Evolutionary conservation across 1,140 invertebrate species (phyloP).

Genomic region (Lasaia peninsularis): DNA sequence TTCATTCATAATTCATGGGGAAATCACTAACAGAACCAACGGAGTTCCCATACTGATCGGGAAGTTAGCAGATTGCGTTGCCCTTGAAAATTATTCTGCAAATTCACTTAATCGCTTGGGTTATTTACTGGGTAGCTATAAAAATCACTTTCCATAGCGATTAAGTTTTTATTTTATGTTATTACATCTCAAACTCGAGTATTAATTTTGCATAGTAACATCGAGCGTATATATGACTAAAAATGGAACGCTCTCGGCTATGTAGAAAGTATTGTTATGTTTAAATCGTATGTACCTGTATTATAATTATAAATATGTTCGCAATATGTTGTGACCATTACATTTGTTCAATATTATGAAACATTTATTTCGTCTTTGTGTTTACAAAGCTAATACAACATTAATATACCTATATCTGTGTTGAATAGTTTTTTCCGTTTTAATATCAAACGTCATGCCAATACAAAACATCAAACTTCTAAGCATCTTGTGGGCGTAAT

Average conservation of each 20-base stretch:
- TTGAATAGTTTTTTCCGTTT: slow-evolving; percentile 22
- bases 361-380: slow-evolving; percentile 5
- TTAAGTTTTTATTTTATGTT: slow-evolving; percentile 23
- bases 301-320: slow-evolving; percentile 12
- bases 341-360: not conserved
- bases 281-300: not conserved
- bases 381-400: not conserved
- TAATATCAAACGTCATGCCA: slow-evolving; percentile 17
- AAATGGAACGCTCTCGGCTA: slow-evolving; percentile 67
- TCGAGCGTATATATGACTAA: slow-evolving; percentile 53
- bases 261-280: slow-evolving; percentile 69
- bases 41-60: slow-evolving; percentile 40
- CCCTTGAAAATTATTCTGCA: slow-evolving; percentile 77
- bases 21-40: slow-evolving; percentile 35
- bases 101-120: slow-evolving; percentile 55
- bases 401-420: slow-evolving; percentile 16
- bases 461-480: slow-evolving; percentile 16
- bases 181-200: slow-evolving; percentile 13
- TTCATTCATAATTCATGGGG: slow-evolving; percentile 65
- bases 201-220: slow-evolving; percentile 50
- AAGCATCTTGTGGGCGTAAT: slow-evolving; percentile 24
- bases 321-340: not conserved
- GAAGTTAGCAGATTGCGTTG: slow-evolving; percentile 58
- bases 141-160: slow-evolving; percentile 49
- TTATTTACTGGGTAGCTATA: slow-evolving; percentile 43